Evolutionary conservation across 2,797 vertebrate genomes (phyloP).

Genomic region (Pantherophis vulpinus): DNA sequence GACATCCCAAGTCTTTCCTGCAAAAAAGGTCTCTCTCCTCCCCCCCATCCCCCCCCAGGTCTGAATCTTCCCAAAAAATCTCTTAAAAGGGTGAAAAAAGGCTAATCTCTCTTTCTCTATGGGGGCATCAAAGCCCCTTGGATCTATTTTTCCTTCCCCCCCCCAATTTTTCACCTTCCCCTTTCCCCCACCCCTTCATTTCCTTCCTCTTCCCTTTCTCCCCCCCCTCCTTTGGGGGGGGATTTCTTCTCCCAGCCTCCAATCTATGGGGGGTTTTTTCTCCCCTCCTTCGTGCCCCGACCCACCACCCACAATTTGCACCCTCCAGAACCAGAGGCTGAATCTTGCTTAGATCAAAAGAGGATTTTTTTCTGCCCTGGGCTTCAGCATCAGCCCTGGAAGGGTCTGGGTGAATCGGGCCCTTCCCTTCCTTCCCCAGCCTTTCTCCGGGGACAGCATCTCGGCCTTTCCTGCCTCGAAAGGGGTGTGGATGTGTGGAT

Average conservation of each 20-base stretch:
- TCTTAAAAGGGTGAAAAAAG: not conserved
- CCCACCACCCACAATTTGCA: not conserved
- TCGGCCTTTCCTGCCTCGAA: not conserved
- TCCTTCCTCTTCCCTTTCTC: not conserved
- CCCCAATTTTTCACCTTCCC: not conserved
- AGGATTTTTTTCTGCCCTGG: no score
- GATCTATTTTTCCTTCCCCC: not conserved
- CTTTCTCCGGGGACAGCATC: not conserved
- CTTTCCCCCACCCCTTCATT: not conserved
- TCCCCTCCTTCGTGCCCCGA: not conserved
- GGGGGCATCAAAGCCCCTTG: not conserved
- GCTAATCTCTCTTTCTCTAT: not conserved
- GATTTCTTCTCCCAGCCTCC: not conserved
- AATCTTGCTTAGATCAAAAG: not conserved
- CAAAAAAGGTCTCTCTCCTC: not conserved
- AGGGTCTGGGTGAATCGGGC: not conserved
- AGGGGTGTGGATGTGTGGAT: not conserved
- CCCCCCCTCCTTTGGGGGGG: not conserved
- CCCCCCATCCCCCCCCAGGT: no score
- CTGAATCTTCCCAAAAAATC: not conserved
- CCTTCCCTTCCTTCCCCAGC: not conserved
- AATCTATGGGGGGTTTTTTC: no score
- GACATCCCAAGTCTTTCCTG: not conserved
- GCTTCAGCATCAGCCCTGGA: not conserved
- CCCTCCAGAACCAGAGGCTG: conserved; percentile 1